Percentiles rank a stretch among this genome's conserved stretches.
These are phyloP conservation scores for Melanocharis versteri DNA, from an alignment of 2,113 vertebrate species.

Conservation along the genomic window DNA sequence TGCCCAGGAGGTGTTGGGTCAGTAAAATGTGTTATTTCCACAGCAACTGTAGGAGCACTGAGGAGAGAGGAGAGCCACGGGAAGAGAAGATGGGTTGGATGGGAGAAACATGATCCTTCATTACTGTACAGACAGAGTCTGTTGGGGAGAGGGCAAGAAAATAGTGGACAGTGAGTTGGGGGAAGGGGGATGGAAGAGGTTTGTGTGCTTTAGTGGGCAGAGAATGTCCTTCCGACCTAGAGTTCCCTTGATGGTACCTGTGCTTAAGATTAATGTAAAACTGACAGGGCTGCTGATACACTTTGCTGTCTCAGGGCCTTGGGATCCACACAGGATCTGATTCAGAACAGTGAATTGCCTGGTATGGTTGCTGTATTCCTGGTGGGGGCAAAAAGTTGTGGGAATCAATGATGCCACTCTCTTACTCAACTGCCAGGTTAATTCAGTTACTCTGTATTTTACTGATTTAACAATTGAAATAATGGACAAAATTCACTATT, in stretches of 20 bases:
- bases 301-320: neutral
- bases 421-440: neutral
- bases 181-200: neutral
- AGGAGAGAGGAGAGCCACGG: neutral
- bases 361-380: neutral
- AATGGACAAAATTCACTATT: neutral
- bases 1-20: conserved; percentile 1
- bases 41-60: neutral
- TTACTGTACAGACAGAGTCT: neutral
- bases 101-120: neutral
- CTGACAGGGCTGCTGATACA: neutral
- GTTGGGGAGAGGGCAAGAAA: neutral
- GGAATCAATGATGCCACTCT: neutral
- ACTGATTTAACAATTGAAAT: neutral
- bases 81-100: neutral
- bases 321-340: neutral
- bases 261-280: neutral
- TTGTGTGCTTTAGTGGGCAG: neutral
- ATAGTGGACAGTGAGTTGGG: neutral
- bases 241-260: neutral
- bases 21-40: neutral
- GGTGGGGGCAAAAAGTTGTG: neutral
- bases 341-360: neutral
- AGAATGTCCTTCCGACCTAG: neutral
- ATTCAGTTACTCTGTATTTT: neutral